Base-by-base conservation (phyloP, 2,888 invertebrate species). In the Siphonodentalium dalli region DNA sequence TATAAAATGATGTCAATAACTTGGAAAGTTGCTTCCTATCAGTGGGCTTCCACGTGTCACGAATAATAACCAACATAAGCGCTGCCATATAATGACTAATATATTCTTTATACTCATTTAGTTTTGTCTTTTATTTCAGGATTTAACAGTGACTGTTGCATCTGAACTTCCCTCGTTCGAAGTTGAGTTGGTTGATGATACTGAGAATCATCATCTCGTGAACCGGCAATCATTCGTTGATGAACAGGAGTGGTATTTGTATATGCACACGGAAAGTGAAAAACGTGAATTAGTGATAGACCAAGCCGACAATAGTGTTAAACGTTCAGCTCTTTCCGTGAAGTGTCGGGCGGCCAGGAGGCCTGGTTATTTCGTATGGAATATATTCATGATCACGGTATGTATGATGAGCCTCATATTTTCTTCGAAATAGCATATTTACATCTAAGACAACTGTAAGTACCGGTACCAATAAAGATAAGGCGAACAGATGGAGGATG, bases 351-450 rank as follows among this genome's bases (percentile, higher is more conserved):
- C 78, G 26, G 79, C 78, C 5, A 63, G 80, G 38, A 60, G 80
- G 29, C 78, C 79, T 11, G 77, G 77, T 20, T 80, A 77, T 68
- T 80, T 78, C 65, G 69, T 80, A 31, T 80, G 79, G 79, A 80
- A 80, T 68, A 77, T 78, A 60, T 79, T 80, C 59, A 72, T 78
- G 66, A 76, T 80, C 31, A 80, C 78, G 59, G 80, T 80, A 65
- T 66, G 75, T 65, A 15, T 28, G 28, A 9, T 29, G 3, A 27
- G 2, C 23, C 18, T 3, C 6, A 9, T 45, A 20, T 15, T 20
- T n/a, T n/a, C n/a, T n/a, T n/a, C n/a, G n/a, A n/a, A n/a, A n/a
- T n/a, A n/a, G n/a, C n/a, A n/a, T n/a, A n/a, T n/a, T n/a, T n/a
- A n/a, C n/a, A n/a, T n/a, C n/a, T n/a, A n/a, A n/a, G n/a, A n/a